Evolutionary conservation across 2,113 vertebrate genomes (phyloP), one percentile per base, ranked within the genome.

Genomic region (Rhinolophus ferrumequinum): DNA sequence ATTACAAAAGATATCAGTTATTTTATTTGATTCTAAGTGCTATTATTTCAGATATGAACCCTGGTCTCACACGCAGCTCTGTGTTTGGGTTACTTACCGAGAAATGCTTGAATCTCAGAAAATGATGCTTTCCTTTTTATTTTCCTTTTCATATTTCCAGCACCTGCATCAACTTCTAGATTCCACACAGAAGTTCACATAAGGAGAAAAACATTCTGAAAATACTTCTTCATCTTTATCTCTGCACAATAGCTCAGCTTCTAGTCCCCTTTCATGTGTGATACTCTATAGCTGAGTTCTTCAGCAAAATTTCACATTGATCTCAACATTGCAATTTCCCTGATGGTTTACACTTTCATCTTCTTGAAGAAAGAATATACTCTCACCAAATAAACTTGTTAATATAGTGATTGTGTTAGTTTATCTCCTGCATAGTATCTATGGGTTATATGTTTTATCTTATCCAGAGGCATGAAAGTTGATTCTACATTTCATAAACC

Each of bases 121-220:
- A 88, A 44, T 10, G 2, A 38, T 30, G 12, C 19, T 87, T 94
- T 52, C 41, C 7, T 44, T 73, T 58, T 38, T 35, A 12, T 22
- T 84, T 62, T 75, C 21, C 35, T 54, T 90, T 89, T 58, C 58
- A 62, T 82, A 50, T 96, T 54, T 86, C 28, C 41, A 75, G 81
- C 12, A 93, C 47, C 33, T 84, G 56, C 8, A 8, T 33, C 24
- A 66, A 18, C 3, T 93, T 91, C 82, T 72, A 56, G 72, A 69
- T 82, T 79, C 83, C 47, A 89, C 10, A 22, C 22, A 80, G 38
- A 95, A 88, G 26, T 60, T 81, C 30, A 88, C 30, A 77, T 30
- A 70, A 84, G 33, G 91, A 66, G 24, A 77, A 97, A 35, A 21
- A 82, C 33, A 44, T 76, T 47, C 88, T 87, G 47, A 86, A 93